A percentile compares a stretch with the other conserved stretches of the same genome.
Conservation (phyloP, 2,113 vertebrate genomes). For the Poeciliopsis prolifica region DNA sequence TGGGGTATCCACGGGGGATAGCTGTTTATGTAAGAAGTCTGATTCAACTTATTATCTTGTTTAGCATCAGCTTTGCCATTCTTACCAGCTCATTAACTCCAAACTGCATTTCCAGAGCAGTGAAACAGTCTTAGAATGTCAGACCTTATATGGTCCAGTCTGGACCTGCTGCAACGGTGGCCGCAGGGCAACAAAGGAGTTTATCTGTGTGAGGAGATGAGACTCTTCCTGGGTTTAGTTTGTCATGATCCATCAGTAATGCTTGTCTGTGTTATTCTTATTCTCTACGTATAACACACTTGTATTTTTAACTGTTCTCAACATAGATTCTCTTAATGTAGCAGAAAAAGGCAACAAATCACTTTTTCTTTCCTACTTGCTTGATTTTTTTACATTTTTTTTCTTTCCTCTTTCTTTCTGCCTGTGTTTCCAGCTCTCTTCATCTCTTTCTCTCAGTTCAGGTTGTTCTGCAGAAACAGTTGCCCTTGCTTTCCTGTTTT, state of each 20-base stretch:
- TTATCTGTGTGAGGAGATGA: slow-evolving; percentile 20
- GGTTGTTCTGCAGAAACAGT: neutral
- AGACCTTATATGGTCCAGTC: slow-evolving; percentile 42
- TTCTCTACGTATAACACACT: neutral
- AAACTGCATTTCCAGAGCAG: slow-evolving; percentile 23
- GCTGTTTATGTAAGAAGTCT: slow-evolving; percentile 54
- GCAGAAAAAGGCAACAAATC: neutral
- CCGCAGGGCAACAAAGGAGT: neutral
- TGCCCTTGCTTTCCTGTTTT: neutral
- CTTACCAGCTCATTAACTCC: slow-evolving; percentile 56
- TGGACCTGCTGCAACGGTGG: slow-evolving; percentile 17
- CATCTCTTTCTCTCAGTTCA: neutral
- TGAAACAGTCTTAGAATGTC: slow-evolving; percentile 1
- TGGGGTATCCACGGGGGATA: slow-evolving; percentile 44
- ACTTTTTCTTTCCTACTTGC: neutral
- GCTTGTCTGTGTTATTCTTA: slow-evolving; percentile 6
- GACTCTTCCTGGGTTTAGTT: slow-evolving; percentile 15
- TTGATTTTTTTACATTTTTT: too few species aligned
- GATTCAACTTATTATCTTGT: slow-evolving; percentile 34
- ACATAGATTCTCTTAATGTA: neutral
- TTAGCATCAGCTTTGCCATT: slow-evolving; percentile 27
- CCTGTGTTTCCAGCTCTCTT: neutral
- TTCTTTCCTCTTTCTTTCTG: too few species aligned
- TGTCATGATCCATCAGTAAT: neutral
- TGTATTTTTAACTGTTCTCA: neutral